Evolutionary conservation across 2,888 invertebrate genomes (phyloP).

Genomic region (Ramazzottius varieornatus): DNA sequence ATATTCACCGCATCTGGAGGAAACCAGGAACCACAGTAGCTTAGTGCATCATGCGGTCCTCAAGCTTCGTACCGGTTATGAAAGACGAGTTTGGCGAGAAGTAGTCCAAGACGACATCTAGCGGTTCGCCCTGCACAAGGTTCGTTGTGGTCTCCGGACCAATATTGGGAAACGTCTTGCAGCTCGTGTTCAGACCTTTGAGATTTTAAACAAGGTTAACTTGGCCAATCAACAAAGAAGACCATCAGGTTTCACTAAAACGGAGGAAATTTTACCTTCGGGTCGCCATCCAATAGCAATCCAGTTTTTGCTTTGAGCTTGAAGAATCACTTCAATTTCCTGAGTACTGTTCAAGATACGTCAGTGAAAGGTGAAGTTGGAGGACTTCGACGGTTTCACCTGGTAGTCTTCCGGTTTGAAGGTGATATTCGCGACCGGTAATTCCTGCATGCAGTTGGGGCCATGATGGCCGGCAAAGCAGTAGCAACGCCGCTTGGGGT

Average conservation of each 20-base stretch:
- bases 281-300: conserved; percentile 18
- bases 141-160: neutral
- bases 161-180: neutral
- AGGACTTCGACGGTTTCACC: neutral
- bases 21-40: neutral
- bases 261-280: no score
- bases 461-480: conserved; percentile 9
- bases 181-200: neutral
- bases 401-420: neutral
- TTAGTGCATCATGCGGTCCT: neutral
- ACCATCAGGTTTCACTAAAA: no score
- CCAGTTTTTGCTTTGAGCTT: conserved; percentile 14
- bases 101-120: neutral
- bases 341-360: conserved; percentile 8
- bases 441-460: neutral
- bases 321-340: conserved; percentile 16
- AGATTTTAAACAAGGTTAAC: no score
- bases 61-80: neutral
- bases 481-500: conserved; percentile 16
- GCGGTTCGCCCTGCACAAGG: no score
- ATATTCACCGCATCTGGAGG: no score
- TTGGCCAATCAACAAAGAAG: no score
- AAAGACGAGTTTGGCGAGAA: neutral
- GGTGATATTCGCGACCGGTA: neutral
- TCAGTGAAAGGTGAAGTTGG: neutral